phyloP scores from a whole-genome alignment of 2,113 vertebrate species.

The Gorsachius goisagi region DNA sequence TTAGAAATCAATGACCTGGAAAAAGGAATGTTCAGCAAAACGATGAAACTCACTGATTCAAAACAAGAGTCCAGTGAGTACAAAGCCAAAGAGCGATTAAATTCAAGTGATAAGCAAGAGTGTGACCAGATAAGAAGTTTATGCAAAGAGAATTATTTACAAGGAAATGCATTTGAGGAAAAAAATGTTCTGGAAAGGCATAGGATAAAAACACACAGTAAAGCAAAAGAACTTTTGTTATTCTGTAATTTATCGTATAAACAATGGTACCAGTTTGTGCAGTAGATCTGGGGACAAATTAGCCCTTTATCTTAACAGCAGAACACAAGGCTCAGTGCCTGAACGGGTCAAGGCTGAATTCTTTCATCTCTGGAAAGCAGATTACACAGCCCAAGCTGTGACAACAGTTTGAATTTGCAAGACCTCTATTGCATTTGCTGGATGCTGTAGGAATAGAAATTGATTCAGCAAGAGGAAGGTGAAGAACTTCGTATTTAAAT shows the following conservation, averaged over 20 bases:
- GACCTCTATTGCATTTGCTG: accelerated
- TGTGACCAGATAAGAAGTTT: not conserved
- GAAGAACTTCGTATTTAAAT: not conserved
- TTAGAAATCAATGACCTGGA: slow-evolving; percentile 61
- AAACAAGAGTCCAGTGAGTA: not conserved
- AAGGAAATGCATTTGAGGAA: not conserved
- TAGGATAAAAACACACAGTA: not conserved
- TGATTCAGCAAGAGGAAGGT: not conserved
- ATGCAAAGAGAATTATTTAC: not conserved
- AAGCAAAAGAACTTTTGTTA: not conserved
- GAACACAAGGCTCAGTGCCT: not conserved
- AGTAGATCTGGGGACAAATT: not conserved
- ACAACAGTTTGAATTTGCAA: not conserved
- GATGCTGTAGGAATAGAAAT: not conserved
- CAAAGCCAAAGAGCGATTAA: not conserved
- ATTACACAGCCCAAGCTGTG: not conserved
- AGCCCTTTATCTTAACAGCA: not conserved
- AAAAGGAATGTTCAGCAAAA: slow-evolving; percentile 56
- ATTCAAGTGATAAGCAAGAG: not conserved
- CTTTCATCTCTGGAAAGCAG: not conserved
- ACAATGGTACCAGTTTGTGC: not conserved
- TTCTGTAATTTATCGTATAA: not conserved
- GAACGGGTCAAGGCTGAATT: not conserved
- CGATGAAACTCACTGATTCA: slow-evolving; percentile 37
- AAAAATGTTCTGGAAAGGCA: not conserved